Evolutionary conservation across 2,888 invertebrate genomes (phyloP).

Genomic region (Achlya flavicornis): DNA sequence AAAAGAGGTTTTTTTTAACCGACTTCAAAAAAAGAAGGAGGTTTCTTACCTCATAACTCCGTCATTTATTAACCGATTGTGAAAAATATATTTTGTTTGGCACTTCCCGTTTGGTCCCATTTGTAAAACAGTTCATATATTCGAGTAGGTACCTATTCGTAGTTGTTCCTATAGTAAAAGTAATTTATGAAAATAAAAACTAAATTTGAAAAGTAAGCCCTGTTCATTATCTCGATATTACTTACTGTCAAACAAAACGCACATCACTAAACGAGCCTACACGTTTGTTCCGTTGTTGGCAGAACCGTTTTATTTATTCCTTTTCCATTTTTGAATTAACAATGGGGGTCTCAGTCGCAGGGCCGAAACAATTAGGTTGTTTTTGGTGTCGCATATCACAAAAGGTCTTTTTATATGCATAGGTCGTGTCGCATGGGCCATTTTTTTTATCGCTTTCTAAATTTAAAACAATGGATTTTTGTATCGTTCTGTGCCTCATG

Average conservation of each 20-base stretch:
- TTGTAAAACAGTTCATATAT: no score
- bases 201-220: no score
- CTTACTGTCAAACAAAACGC: not conserved
- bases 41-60: no score
- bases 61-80: no score
- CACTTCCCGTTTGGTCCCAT: no score
- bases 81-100: no score
- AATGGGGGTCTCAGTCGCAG: slow-evolving; percentile 2
- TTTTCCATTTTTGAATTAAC: slow-evolving; percentile 17
- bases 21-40: no score
- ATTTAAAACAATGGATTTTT: slow-evolving; percentile 11
- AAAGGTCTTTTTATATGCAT: slow-evolving; percentile 24
- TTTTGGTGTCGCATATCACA: slow-evolving; percentile 29
- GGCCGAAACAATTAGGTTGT: slow-evolving; percentile 18
- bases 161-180: no score
- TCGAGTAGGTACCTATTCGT: no score
- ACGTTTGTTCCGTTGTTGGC: slow-evolving; percentile 20
- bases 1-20: no score
- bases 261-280: slow-evolving; percentile 7
- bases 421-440: not conserved
- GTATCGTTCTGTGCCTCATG: not conserved
- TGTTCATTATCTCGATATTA: not conserved
- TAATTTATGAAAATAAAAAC: no score
- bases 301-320: slow-evolving; percentile 18
- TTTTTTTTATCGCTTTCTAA: slow-evolving; percentile 10